Evolutionary conservation across 1,140 invertebrate species (phyloP), one percentile per base, ranked within the genome.

Genomic region (Heliconius hewitsoni): DNA sequence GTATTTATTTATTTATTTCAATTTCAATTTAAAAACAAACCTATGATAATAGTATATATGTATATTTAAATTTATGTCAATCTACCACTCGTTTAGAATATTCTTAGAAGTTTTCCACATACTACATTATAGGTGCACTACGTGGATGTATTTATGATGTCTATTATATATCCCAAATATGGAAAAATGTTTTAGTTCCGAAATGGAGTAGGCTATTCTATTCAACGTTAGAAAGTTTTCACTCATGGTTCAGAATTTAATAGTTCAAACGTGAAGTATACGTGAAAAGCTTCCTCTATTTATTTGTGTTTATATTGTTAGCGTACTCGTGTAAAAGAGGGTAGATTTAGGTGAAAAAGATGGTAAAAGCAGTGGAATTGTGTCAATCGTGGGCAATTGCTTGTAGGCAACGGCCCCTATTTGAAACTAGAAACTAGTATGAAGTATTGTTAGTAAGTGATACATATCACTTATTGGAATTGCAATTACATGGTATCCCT

Each of bases 161-260:
- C 27, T 30, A 66, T 66, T 66, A 66, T 30, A 66, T 66, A 66
- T 27, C 13, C 60, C 60, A 66, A 66, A 66, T 66, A 66, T 66
- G 60, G 60, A 66, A 66, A 66, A 16, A 66, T 66, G 60, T 66
- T 66, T 66, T 66, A n/a, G 60, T 66, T 66, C 13, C 13, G 13
- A 66, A 66, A 30, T 66, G 3, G 27, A 66, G 13, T 16, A 66
- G 9, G 60, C 9, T 3, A 66, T 66, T 66, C 11, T 66, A 66
- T 66, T 66, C 11, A 30, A 11, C 11, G 27, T 11, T 57, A 66
- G 27, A 30, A 66, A 66, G 27, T 66, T 11, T 30, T 66, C 27
- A 66, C 60, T 66, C 27, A 27, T 66, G 23, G 27, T 52, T 52
- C 18, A 19, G 8, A 6, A 52, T 5, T 52, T 52, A 46, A 46